Evolutionary conservation across 1,140 invertebrate genomes (phyloP), one percentile per base, ranked within the genome.

Genomic region (Drosophila leontia): DNA sequence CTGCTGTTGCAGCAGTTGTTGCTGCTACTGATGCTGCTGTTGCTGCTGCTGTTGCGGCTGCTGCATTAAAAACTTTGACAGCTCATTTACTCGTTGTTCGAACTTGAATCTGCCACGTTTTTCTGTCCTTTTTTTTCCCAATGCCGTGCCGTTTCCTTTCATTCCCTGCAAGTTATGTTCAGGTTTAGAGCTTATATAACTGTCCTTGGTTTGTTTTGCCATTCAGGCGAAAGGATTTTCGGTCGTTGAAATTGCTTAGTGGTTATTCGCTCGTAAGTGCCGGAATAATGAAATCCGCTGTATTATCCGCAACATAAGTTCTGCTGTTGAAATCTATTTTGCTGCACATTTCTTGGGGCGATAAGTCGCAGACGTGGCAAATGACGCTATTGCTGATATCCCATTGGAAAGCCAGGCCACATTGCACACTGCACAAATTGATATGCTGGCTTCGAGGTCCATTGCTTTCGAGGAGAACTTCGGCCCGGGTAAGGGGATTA

Each of bases 1-100:
- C 35, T 56, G 64, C 58, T 58, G 61, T 37, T 61, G 80, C 44
- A 65, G 17, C 12, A 41, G 62, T 56, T 70, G 57, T 51, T 65
- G 29, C 29, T 55, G 47, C 44, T 62, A 51, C 51, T 58, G 60
- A 39, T 68, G 67, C 51, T 61, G 61, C 39, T 67, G 67, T 32
- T 37, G 44, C 62, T 65, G 68, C 58, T 63, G 51, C 42, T 64
- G 57, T 60, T 68, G 69, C 65, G 68, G 68, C 63, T 63, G 69
- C 86, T 90, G 85, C 85, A 90, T 90, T 88, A 88, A 90, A 88
- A 88, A 88, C 85, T 90, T 88, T 88, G 85, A 88, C 85, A 90
- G 85, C 85, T 88, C 85, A 88, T 88, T 88, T 88, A 88, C 86
- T 90, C 85, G 85, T 85, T 90, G 85, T 90, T 88, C 85, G 85